These are phyloP conservation scores for Tineola bisselliella DNA, from an alignment of 2,888 invertebrate species.

Conservation along the genomic window DNA sequence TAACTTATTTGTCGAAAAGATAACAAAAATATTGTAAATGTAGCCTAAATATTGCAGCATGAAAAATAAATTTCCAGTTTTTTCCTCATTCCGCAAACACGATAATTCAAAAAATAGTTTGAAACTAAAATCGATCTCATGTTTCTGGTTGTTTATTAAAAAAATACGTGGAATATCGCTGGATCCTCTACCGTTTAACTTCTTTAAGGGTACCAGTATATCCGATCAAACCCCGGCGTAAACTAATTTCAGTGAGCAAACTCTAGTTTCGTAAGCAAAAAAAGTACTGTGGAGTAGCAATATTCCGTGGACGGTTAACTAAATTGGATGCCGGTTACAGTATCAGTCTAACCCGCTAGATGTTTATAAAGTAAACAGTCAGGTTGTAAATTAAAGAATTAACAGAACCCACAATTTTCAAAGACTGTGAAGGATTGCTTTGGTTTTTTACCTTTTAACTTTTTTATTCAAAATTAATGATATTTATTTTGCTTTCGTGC, in stretches of 20 bases:
- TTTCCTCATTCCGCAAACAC: neutral
- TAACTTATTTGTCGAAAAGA: too few relatives aligned
- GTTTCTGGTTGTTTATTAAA: neutral
- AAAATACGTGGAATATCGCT: slow-evolving; percentile 7
- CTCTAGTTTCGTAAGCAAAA: slow-evolving; percentile 47
- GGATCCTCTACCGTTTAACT: slow-evolving; percentile 35
- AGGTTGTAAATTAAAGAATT: slow-evolving; percentile 12
- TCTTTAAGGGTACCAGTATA: slow-evolving; percentile 62
- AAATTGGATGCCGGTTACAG: slow-evolving; percentile 59
- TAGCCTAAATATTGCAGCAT: neutral
- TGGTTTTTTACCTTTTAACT: neutral
- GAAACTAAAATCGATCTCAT: neutral
- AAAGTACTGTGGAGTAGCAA: slow-evolving; percentile 25
- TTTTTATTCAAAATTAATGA: neutral
- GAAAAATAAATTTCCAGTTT: neutral
- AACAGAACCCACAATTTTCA: neutral
- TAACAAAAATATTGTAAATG: neutral
- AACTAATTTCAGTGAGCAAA: slow-evolving; percentile 63
- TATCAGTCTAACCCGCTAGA: slow-evolving; percentile 38
- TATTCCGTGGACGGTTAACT: slow-evolving; percentile 38
- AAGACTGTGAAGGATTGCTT: neutral
- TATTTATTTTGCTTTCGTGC: too few relatives aligned
- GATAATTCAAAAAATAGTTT: neutral
- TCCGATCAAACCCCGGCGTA: slow-evolving; percentile 60
- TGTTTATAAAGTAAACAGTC: slow-evolving; percentile 1